Base-by-base conservation (phyloP, 2,888 invertebrate species). In the Lepetodrilus schrolli region DNA sequence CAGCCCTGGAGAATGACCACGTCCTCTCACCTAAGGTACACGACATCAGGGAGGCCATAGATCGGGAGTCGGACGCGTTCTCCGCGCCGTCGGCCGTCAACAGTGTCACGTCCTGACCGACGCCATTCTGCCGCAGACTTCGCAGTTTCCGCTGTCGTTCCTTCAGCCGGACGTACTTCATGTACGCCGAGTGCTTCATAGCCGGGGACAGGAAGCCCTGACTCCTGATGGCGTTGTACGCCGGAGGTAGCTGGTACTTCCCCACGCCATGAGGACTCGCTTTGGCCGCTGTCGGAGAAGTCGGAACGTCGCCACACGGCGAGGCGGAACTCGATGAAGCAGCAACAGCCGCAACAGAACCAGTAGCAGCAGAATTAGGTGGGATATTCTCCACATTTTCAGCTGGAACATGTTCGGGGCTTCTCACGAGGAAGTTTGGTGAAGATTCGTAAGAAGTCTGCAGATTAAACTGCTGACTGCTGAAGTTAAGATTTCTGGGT, bases 111-210 rank as follows among this genome's bases (percentile, higher is more conserved):
- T 49, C 36, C 23, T 17, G 36, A 7, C 48, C 66, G 30, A 43
- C 17, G n/a, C 47, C 26, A 34, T 73, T 71, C 34, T 66, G 66
- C 51, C 87, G 80, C 4, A 87, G 77, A n/a, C 82, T 82, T 37
- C 82, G 79, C 48, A 88, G 79, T 74, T 87, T 84, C 37, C 82
- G 80, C 77, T 86, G 86, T 30, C 89, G 79, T 36, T 88, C 88
- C 70, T 87, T 86, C 70, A 89, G 73, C 66, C 81, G 79, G 10
- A 87, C 74, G 73, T 89, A 89, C 58, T 88, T 88, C 36, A 84
- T 82, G 70, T 87, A 86, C 4, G 86, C 87, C n/a, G 86, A 82
- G 38, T 72, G 51, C 23, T 71, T 47, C 26, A 47, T 43, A 10
- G 30, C 20, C 10, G 51, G 70, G 26, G 70, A 49, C 7, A 68